phyloP scores from a whole-genome alignment of 2,113 vertebrate genomes.

The Chaetura pelagica region DNA sequence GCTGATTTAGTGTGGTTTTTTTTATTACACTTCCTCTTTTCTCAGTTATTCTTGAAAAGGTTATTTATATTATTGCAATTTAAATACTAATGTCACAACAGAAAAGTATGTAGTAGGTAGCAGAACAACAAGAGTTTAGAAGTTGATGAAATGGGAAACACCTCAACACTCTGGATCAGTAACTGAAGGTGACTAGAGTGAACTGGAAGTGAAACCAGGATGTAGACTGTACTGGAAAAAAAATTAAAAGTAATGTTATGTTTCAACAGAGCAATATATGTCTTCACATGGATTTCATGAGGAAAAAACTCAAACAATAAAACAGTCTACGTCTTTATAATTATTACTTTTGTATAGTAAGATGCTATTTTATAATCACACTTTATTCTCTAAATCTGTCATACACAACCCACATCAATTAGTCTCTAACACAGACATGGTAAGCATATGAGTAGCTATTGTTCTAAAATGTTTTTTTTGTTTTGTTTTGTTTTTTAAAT shows the following conservation, averaged over 20 bases:
- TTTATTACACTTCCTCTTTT: not conserved
- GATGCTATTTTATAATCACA: not conserved
- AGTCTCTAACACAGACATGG: not conserved
- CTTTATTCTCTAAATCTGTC: not conserved
- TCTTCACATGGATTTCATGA: not conserved
- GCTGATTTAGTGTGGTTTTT: not conserved
- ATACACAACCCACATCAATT: not conserved
- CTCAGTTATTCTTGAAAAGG: not conserved
- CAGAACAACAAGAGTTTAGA: not conserved
- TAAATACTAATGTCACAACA: not conserved
- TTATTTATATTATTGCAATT: not conserved
- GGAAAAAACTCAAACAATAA: not conserved
- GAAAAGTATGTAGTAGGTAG: not conserved
- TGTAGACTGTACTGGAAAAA: not conserved
- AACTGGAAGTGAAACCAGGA: not conserved
- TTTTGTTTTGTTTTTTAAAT: not conserved
- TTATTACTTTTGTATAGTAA: not conserved
- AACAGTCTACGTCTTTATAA: not conserved
- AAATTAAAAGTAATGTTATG: not conserved
- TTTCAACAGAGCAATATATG: not conserved
- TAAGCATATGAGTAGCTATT: not conserved
- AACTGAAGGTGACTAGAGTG: not conserved
- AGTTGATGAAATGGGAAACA: not conserved
- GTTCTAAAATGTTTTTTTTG: not conserved
- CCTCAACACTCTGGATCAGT: not conserved